Evolutionary conservation across 2,888 invertebrate species (phyloP).

Genomic region (Lepas anatifera): DNA sequence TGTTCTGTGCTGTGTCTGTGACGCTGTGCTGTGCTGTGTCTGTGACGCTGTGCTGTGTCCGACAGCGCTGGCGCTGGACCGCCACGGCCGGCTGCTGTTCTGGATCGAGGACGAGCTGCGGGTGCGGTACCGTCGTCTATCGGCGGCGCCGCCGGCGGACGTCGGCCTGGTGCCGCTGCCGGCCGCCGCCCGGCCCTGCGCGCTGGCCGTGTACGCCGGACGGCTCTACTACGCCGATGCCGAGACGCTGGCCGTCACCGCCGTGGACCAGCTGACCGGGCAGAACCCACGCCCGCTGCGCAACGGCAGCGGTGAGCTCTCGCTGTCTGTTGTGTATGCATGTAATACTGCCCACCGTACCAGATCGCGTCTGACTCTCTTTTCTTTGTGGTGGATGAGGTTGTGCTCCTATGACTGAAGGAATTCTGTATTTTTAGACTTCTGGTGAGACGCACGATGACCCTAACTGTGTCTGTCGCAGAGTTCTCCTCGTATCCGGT

Average conservation of each 20-base stretch:
- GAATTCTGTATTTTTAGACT: too few relatives aligned
- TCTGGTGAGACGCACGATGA: too few relatives aligned
- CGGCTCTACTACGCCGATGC: slow-evolving; percentile 21
- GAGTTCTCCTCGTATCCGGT: slow-evolving; percentile 29
- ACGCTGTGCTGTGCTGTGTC: too few relatives aligned
- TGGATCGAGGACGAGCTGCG: background rate
- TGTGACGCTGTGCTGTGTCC: background rate
- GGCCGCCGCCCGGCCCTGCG: slow-evolving; percentile 15
- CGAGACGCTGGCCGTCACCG: slow-evolving; percentile 16
- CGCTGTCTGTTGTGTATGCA: too few relatives aligned
- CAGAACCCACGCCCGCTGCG: slow-evolving; percentile 14
- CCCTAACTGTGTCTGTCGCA: slow-evolving; percentile 62
- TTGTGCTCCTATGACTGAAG: too few relatives aligned
- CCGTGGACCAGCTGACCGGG: slow-evolving; percentile 18
- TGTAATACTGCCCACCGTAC: too few relatives aligned
- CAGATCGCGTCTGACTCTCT: too few relatives aligned
- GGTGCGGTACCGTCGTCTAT: background rate
- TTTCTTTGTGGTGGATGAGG: too few relatives aligned
- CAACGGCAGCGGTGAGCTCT: slow-evolving; percentile 14
- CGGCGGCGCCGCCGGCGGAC: too few relatives aligned
- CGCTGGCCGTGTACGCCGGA: slow-evolving; percentile 19
- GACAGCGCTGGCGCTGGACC: background rate
- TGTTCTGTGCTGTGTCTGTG: too few relatives aligned
- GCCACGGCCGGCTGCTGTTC: background rate
- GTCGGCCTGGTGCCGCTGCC: background rate